Evolutionary conservation across 2,113 vertebrate species (phyloP).

Genomic region (Nothobranchius furzeri): DNA sequence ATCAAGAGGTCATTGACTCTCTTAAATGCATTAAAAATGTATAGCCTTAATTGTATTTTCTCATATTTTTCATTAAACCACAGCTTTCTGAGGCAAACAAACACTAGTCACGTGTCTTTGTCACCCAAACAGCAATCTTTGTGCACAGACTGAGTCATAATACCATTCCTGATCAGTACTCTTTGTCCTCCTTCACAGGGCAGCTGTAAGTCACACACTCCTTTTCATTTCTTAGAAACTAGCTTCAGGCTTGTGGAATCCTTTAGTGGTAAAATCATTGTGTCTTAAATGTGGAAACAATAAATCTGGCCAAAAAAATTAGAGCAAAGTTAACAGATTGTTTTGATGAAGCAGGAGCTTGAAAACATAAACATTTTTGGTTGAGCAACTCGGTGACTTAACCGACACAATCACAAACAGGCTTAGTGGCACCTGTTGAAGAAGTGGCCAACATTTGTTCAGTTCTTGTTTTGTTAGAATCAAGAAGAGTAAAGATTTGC

Average conservation of each 20-base stretch:
- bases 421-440: background rate
- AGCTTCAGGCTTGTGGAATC: slow-evolving; percentile 31
- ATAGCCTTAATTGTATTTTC: background rate
- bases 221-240: slow-evolving; percentile 31
- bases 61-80: slow-evolving; percentile 8
- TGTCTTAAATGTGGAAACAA: slow-evolving; percentile 1
- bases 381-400: no score
- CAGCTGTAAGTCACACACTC: slow-evolving; percentile 26
- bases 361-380: no score
- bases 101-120: slow-evolving; percentile 20
- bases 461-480: background rate
- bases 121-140: slow-evolving; percentile 25
- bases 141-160: slow-evolving; percentile 25
- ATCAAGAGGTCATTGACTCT: no score
- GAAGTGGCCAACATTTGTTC: background rate
- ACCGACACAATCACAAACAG: background rate
- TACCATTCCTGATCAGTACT: slow-evolving; percentile 8
- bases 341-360: background rate
- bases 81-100: slow-evolving; percentile 2
- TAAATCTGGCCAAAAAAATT: slow-evolving; percentile 4
- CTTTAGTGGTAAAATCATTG: slow-evolving; percentile 21
- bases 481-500: background rate
- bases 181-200: slow-evolving; percentile 14
- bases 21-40: no score
- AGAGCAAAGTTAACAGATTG: slow-evolving; percentile 8